These are phyloP conservation scores for Macroglossus sobrinus DNA, from an alignment of 2,113 vertebrate genomes.

Conservation along the genomic window DNA sequence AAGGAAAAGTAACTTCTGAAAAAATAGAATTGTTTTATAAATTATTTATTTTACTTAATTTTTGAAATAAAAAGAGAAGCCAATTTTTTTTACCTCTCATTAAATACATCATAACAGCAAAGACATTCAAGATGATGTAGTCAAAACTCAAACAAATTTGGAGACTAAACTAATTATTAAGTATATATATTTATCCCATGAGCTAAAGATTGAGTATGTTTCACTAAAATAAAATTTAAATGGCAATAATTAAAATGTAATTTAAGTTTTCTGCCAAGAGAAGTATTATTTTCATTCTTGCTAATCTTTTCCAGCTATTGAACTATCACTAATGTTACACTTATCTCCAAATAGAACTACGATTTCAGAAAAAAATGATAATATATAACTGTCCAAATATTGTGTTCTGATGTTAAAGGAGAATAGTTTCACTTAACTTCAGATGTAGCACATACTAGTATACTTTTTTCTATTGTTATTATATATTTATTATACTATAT, in stretches of 20 bases:
- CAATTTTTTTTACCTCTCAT: neutral
- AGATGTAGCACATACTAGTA: neutral
- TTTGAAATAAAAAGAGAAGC: neutral
- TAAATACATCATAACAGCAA: neutral
- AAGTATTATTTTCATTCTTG: constrained; percentile 53
- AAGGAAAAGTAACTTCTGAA: neutral
- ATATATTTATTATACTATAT: neutral
- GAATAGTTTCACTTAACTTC: neutral
- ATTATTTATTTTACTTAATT: constrained; percentile 22
- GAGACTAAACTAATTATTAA: constrained; percentile 23
- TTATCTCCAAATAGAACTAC: constrained; percentile 17
- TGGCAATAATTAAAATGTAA: constrained; percentile 49
- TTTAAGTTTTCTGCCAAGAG: constrained; percentile 39
- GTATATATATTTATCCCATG: neutral
- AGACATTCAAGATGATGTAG: neutral
- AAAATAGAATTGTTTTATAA: neutral
- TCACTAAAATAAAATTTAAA: constrained; percentile 37
- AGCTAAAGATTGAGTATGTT: neutral
- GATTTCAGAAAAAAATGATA: constrained; percentile 3
- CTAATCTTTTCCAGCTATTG: constrained; percentile 56
- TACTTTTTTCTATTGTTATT: neutral
- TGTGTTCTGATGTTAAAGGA: neutral
- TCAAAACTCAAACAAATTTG: constrained; percentile 47
- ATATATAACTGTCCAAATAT: neutral
- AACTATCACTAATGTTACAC: constrained; percentile 6